Base-by-base conservation (phyloP, 2,113 vertebrate species). In the Grus americana region DNA sequence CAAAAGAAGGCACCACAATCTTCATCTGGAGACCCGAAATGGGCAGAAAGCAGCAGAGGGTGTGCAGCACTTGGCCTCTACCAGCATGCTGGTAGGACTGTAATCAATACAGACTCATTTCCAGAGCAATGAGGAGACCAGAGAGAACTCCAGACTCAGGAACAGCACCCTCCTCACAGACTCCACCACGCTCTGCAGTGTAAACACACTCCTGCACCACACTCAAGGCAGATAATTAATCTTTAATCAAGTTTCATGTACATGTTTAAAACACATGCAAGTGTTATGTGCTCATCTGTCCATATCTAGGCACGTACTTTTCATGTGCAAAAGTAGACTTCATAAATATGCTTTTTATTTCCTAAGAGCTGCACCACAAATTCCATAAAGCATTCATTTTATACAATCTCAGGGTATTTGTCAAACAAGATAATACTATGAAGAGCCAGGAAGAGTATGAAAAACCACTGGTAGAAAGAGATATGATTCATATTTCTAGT, bases 361-460 rank as follows among this genome's bases (percentile, higher is more conserved):
- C 63, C 82, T 52, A 46, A 73, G 66, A 92, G 75, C 92, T 91
- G 90, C 44, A 49, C 82, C 80, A 84, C 92, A 94, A 61, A 89
- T 92, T 79, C 96, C 94, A 93, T 62, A 87, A 85, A 76, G 61
- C 38, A 42, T 76, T 88, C 42, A 30, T 72, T 81, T 94, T 50
- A 61, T 78, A 59, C 86, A 86, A 17, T 92, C 68, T 81, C 58
- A 32, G 24, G n/a, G 47, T 80, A 79, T 92, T 81, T 94, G 81
- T 93, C 91, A 96, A 96, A 95, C 52, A 54, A 82, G 73, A 78
- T 90, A 94, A 91, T 68, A 67, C 30, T 55, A 36, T 3, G 50
- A 95, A 92, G 73, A 90, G 66, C 34, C 65, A 79, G 44, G 70
- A 88, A 90, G 54, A 10, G 38, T 34, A 84, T 50, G 59, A 93